These are phyloP conservation scores for Dromococcyx pavoninus DNA, from an alignment of 2,797 vertebrate genomes.

Conservation along the genomic window DNA sequence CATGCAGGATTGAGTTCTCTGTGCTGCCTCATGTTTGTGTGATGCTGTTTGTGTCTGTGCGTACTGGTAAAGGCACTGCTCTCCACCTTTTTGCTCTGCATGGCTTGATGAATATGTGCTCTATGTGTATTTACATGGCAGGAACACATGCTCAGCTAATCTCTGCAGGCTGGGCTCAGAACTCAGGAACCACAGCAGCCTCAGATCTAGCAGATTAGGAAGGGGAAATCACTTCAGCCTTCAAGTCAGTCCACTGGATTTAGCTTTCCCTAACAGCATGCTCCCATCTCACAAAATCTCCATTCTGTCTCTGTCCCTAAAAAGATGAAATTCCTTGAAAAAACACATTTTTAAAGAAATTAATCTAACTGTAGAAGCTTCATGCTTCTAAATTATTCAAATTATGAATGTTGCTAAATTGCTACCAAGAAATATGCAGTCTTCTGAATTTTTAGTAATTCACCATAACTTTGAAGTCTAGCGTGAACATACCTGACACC, in stretches of 20 bases:
- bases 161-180: not conserved
- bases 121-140: not conserved
- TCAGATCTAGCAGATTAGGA: not conserved
- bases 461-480: not conserved
- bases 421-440: not conserved
- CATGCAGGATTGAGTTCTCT: not conserved
- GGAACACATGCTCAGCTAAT: not conserved
- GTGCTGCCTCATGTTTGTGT: not conserved
- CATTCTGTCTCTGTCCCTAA: not conserved
- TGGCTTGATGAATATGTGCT: not conserved
- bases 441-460: not conserved
- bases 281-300: not conserved
- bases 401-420: not conserved
- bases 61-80: not conserved
- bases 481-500: fast-evolving
- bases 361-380: not conserved
- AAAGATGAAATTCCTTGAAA: not conserved
- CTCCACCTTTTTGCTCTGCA: not conserved
- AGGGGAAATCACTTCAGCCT: not conserved
- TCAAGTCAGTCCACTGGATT: not conserved
- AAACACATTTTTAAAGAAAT: not conserved
- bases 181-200: not conserved
- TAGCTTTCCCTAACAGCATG: not conserved
- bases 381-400: not conserved
- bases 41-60: not conserved